Percentiles rank a stretch among this genome's conserved stretches.
Conservation (phyloP, 2,797 vertebrate species). For the Periophthalmus magnuspinnatus region DNA sequence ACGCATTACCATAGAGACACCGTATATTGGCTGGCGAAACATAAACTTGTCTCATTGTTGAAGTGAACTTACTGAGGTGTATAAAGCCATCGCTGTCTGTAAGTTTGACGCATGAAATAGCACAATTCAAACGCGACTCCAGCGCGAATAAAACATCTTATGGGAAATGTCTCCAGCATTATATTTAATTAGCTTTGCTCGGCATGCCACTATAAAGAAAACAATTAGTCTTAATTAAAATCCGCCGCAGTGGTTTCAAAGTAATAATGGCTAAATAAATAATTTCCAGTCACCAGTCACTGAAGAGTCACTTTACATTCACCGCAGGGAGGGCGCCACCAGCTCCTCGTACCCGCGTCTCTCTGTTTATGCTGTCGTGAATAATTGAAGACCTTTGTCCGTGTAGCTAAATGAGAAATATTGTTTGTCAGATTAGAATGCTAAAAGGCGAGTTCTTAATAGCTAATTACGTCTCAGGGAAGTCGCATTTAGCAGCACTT, state of each 20-base stretch:
- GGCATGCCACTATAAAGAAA: constrained; percentile 64
- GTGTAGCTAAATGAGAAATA: constrained; percentile 21
- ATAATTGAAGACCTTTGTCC: constrained; percentile 59
- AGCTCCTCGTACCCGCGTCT: constrained; percentile 43
- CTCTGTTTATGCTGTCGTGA: constrained; percentile 47
- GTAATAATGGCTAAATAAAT: constrained; percentile 71
- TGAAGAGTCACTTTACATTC: constrained; percentile 53
- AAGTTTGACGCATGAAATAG: constrained; percentile 58
- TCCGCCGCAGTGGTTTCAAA: constrained; percentile 54
- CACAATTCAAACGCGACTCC: constrained; percentile 45
- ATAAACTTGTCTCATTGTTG: not conserved
- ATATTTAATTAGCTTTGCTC: constrained; percentile 75
- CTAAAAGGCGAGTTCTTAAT: constrained; percentile 8
- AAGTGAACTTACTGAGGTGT: constrained; percentile 23
- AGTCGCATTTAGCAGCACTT: not conserved
- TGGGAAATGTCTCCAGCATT: constrained; percentile 66
- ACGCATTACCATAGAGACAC: not conserved
- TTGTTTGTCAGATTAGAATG: constrained; percentile 11
- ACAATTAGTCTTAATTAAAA: constrained; percentile 82
- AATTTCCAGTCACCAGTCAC: constrained; percentile 43
- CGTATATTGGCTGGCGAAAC: not conserved
- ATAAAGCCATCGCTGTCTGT: constrained; percentile 17
- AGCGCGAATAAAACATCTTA: constrained; percentile 61
- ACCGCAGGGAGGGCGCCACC: constrained; percentile 43
- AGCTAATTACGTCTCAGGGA: not conserved